Base-by-base conservation (phyloP, 1,140 invertebrate species). In the Sycobia sp. region DNA sequence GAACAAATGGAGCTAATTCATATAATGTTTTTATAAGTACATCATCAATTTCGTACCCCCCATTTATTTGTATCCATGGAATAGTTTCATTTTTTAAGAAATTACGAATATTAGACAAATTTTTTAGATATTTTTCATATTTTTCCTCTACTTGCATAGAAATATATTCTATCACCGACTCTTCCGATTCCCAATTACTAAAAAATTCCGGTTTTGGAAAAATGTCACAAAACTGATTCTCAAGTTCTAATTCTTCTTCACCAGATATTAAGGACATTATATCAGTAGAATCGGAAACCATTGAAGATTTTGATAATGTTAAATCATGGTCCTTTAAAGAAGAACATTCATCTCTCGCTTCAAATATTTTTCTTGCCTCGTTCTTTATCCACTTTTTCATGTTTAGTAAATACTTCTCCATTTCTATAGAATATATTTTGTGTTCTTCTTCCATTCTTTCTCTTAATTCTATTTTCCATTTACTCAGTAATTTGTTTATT, bases 181-280 rank as follows among this genome's bases (percentile, higher is more conserved):
- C 82, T 20, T 78, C 71, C 32, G 76, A 80, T 73, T 85, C 84
- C 79, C 80, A 82, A 55, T 77, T 75, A 22, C 66, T 74, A 51
- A 77, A 68, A 58, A 81, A 75, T 1, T 73, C 56, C 3, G 84
- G 83, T 67, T 83, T 78, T 0, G 84, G 81, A 67, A 62, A 46
- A 4, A 41, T 13, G 11, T 10, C 2, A 1, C 25, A 25, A 54
- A 61, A 71, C 7, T 8, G 16, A 20, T 69, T 54, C 13, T 64
- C 58, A 1, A 69, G 5, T 34, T 72, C 66, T 0, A 47, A 53
- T 4, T 23, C 53, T 0, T 1, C 0, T 0, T 38, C 53, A 14
- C 16, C 23, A 3, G 25, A 3, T n/a, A n/a, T n/a, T n/a, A n/a
- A n/a, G n/a, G n/a, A n/a, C n/a, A n/a, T n/a, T n/a, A n/a, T n/a